A percentile compares a stretch with the other conserved stretches of the same genome.
phyloP scores from a whole-genome alignment of 2,888 invertebrate species.

The Brassicogethes aeneus region DNA sequence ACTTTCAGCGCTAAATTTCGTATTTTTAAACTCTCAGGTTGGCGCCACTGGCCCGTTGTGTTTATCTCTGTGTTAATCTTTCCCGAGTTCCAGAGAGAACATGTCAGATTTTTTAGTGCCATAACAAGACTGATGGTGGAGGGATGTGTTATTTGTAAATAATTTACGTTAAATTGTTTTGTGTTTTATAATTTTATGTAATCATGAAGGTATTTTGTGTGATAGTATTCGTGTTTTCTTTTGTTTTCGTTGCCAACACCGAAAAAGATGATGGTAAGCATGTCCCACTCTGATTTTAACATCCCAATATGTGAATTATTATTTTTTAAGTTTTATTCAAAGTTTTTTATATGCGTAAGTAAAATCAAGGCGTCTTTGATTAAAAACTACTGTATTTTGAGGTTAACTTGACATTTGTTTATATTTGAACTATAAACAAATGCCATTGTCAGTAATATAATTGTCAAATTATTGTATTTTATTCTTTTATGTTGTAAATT shows the following conservation, averaged over 20 bases:
- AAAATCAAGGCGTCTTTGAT: too few species aligned
- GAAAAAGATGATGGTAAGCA: conserved; percentile 8
- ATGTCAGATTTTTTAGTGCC: conserved; percentile 8
- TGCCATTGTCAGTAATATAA: too few species aligned
- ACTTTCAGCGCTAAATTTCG: not conserved
- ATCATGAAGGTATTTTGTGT: not conserved
- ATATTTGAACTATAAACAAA: too few species aligned
- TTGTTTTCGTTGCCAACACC: conserved; percentile 8
- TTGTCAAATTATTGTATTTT: too few species aligned
- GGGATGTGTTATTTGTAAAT: conserved; percentile 6
- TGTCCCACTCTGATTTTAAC: too few species aligned
- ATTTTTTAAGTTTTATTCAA: too few species aligned
- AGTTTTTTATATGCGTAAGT: too few species aligned
- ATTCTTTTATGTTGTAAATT: too few species aligned
- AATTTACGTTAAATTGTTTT: not conserved
- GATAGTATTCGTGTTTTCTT: not conserved
- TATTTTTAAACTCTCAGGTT: not conserved
- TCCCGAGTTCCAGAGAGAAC: not conserved
- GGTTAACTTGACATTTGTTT: too few species aligned
- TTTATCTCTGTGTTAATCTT: not conserved
- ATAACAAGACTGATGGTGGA: conserved; percentile 9
- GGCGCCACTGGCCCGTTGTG: not conserved
- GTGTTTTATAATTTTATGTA: not conserved
- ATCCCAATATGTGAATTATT: too few species aligned
- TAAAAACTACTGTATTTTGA: too few species aligned